These are phyloP conservation scores for Podarcis cretensis DNA, from an alignment of 2,113 vertebrate species.

Conservation along the genomic window DNA sequence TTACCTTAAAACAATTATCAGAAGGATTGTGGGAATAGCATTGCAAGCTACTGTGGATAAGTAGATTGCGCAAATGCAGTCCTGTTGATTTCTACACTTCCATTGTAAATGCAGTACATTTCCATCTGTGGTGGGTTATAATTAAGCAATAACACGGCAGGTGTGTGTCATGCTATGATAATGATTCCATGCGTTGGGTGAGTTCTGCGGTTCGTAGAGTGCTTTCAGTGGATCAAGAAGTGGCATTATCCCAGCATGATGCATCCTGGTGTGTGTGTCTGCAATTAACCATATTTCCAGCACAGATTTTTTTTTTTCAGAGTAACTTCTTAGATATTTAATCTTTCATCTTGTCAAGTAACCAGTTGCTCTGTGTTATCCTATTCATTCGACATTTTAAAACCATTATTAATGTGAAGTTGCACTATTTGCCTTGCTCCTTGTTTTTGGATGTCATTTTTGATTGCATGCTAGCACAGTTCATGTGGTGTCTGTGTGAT, in stretches of 20 bases:
- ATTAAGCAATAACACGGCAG: conserved; percentile 89
- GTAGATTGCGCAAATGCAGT: conserved; percentile 73
- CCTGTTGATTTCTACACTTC: conserved; percentile 77
- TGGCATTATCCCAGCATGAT: conserved; percentile 86
- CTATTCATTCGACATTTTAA: conserved; percentile 69
- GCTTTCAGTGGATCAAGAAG: conserved; percentile 87
- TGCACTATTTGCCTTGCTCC: conserved; percentile 32
- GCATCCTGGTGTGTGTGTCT: conserved; percentile 84
- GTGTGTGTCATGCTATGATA: conserved; percentile 87
- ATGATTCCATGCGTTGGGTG: conserved; percentile 87
- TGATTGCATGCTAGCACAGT: conserved; percentile 38
- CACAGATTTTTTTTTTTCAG: conserved; percentile 67
- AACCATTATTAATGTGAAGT: conserved; percentile 69
- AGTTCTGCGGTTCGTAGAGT: conserved; percentile 83
- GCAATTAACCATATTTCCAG: conserved; percentile 85
- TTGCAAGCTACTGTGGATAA: conserved; percentile 55
- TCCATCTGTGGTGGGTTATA: conserved; percentile 84
- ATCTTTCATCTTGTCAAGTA: conserved; percentile 79
- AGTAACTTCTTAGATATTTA: conserved; percentile 82
- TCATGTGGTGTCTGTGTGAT: conserved; percentile 18
- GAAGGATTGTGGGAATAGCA: conserved; percentile 57
- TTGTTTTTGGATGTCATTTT: conserved; percentile 28
- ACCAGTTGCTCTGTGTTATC: conserved; percentile 72
- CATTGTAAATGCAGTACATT: conserved; percentile 80
- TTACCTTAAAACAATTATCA: conserved; percentile 45